Percentiles rank a stretch among this genome's conserved stretches.
Evolutionary conservation across 2,888 invertebrate species (phyloP).

Genomic region (Aelia acuminata): DNA sequence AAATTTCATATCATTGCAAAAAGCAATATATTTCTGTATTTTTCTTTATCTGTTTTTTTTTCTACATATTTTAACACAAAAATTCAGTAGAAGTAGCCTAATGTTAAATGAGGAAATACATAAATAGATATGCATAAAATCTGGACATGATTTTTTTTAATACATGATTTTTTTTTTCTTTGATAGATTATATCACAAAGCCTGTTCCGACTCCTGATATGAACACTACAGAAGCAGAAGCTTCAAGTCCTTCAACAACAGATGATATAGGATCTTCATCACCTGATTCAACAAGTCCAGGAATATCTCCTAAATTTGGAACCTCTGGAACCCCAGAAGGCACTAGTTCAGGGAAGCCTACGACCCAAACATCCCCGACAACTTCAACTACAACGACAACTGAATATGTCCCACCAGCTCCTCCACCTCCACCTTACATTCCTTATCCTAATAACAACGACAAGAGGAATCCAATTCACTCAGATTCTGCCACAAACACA

Average conservation of each 20-base stretch:
- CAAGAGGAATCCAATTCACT: constrained; percentile 71
- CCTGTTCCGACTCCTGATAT: constrained; percentile 51
- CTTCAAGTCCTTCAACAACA: constrained; percentile 64
- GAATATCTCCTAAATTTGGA: constrained; percentile 34
- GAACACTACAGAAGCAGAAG: constrained; percentile 49
- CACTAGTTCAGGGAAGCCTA: constrained; percentile 30
- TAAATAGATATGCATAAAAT: too few species aligned
- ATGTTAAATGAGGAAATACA: not conserved
- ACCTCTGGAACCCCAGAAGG: constrained; percentile 43
- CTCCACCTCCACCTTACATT: constrained; percentile 67
- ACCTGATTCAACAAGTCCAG: not conserved
- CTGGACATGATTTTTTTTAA: too few species aligned
- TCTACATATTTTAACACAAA: not conserved
- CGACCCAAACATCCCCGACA: constrained; percentile 52
- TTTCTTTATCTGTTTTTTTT: not conserved
- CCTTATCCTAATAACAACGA: constrained; percentile 68
- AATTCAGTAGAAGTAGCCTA: not conserved
- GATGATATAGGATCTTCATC: constrained; percentile 55
- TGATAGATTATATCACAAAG: constrained; percentile 37
- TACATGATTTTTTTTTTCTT: not conserved
- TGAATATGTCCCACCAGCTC: constrained; percentile 64
- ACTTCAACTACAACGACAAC: constrained; percentile 65
- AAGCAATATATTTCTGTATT: too few species aligned
- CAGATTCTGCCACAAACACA: constrained; percentile 81
- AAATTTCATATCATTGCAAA: too few species aligned